Percentiles rank a stretch among this genome's conserved stretches.
phyloP scores from a whole-genome alignment of 2,888 invertebrate genomes.

The Philopedon plagiatum region DNA sequence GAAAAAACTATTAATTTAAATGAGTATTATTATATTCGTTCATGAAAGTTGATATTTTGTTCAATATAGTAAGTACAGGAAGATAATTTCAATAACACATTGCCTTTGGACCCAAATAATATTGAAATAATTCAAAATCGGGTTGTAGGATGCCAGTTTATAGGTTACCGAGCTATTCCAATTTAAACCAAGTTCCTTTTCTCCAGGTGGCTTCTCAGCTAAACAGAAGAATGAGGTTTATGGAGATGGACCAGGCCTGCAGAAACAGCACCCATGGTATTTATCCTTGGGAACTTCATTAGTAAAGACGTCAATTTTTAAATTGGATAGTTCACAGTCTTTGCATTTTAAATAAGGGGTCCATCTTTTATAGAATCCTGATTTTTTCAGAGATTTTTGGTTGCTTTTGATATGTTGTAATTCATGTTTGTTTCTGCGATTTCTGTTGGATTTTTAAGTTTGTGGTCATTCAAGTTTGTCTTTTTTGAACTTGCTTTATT shows the following conservation, averaged over 20 bases:
- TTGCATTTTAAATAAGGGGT: slow-evolving; percentile 52
- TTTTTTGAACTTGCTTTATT: not conserved
- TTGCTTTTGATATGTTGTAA: slow-evolving; percentile 38
- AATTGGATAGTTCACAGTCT: slow-evolving; percentile 52
- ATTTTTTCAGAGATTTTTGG: slow-evolving; percentile 17
- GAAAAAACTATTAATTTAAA: slow-evolving; percentile 3
- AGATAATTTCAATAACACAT: slow-evolving; percentile 24
- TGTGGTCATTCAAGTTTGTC: not conserved
- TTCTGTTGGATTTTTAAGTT: slow-evolving; percentile 8
- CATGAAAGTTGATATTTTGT: slow-evolving; percentile 16
- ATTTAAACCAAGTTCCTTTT: slow-evolving; percentile 72
- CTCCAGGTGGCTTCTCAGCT: slow-evolving; percentile 71
- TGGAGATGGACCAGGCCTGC: slow-evolving; percentile 47
- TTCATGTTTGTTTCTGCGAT: slow-evolving; percentile 19
- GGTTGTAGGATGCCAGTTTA: slow-evolving; percentile 68
- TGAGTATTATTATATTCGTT: not conserved
- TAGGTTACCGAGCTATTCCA: slow-evolving; percentile 66
- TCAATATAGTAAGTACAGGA: slow-evolving; percentile 40
- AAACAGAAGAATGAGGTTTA: slow-evolving; percentile 58
- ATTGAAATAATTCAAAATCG: slow-evolving; percentile 57
- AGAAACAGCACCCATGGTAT: slow-evolving; percentile 70
- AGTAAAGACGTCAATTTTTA: slow-evolving; percentile 50
- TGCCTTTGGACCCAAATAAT: slow-evolving; percentile 33
- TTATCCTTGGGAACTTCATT: slow-evolving; percentile 71
- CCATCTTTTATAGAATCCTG: slow-evolving; percentile 20